A percentile compares a stretch with the other conserved stretches of the same genome.
Conservation (phyloP, 2,113 vertebrate genomes). For the Rhombomys opimus region DNA sequence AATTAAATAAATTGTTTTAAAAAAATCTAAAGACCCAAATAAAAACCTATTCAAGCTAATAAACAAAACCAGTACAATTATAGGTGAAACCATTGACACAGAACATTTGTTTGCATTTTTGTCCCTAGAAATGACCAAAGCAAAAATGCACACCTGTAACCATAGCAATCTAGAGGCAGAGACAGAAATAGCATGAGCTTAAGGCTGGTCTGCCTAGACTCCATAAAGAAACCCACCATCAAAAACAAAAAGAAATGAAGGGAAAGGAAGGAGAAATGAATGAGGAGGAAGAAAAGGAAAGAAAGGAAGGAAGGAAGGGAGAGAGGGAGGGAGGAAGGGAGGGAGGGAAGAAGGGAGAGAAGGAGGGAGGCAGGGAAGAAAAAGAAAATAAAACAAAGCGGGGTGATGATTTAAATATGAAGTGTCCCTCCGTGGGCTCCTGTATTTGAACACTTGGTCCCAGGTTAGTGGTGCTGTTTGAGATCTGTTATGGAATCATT, state of each 20-base stretch:
- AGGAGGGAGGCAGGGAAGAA: background rate
- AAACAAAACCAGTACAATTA: background rate
- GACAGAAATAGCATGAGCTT: background rate
- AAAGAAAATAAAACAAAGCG: background rate
- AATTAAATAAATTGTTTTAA: too few species aligned
- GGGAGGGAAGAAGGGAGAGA: background rate
- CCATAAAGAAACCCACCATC: background rate
- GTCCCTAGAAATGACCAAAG: background rate
- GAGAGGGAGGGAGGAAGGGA: too few species aligned
- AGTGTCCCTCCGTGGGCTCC: background rate
- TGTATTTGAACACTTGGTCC: background rate
- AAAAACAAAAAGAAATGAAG: background rate
- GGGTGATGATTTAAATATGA: background rate
- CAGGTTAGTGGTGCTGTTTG: background rate
- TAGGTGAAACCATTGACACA: background rate
- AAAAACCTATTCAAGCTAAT: background rate
- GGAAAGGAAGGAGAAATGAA: background rate
- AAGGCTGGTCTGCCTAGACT: background rate
- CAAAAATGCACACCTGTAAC: background rate
- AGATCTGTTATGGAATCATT: background rate
- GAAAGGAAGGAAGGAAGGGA: rapidly evolving
- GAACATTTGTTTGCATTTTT: background rate
- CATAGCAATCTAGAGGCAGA: background rate
- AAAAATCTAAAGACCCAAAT: background rate
- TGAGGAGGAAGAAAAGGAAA: background rate